These are phyloP conservation scores for Cyanoliseus patagonus DNA, from an alignment of 2,113 vertebrate genomes.

Conservation along the genomic window DNA sequence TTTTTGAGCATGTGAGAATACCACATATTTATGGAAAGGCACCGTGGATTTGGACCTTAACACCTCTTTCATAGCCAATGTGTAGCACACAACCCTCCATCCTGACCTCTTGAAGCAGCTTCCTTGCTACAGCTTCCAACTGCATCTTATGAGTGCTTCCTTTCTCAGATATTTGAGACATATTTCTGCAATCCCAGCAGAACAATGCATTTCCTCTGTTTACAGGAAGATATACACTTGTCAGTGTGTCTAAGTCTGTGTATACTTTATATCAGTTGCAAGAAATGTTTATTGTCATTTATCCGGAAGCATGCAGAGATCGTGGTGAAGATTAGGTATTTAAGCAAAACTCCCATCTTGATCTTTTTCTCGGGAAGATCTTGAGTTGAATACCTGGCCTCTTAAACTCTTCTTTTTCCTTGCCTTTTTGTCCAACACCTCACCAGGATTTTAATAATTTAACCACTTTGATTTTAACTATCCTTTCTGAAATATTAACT, in stretches of 20 bases:
- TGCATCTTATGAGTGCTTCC: background rate
- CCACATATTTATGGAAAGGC: background rate
- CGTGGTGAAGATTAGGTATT: background rate
- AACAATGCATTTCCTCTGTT: background rate
- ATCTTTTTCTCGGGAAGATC: background rate
- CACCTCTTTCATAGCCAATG: background rate
- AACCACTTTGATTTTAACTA: background rate
- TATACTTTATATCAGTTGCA: background rate
- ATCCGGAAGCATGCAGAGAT: background rate
- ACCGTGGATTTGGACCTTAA: accelerated
- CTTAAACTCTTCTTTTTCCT: background rate
- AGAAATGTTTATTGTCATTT: background rate
- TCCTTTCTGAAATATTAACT: background rate
- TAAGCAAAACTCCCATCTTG: background rate
- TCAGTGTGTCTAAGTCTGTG: background rate
- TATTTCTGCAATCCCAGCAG: background rate
- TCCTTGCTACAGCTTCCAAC: background rate
- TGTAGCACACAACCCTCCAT: background rate
- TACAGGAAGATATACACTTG: background rate
- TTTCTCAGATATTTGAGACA: background rate
- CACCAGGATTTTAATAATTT: background rate
- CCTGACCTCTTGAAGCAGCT: background rate
- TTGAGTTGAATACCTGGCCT: background rate
- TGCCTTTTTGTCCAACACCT: background rate
- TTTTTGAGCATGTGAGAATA: background rate